Evolutionary conservation across 2,113 vertebrate genomes (phyloP).

Genomic region (Hiodon tergisus): DNA sequence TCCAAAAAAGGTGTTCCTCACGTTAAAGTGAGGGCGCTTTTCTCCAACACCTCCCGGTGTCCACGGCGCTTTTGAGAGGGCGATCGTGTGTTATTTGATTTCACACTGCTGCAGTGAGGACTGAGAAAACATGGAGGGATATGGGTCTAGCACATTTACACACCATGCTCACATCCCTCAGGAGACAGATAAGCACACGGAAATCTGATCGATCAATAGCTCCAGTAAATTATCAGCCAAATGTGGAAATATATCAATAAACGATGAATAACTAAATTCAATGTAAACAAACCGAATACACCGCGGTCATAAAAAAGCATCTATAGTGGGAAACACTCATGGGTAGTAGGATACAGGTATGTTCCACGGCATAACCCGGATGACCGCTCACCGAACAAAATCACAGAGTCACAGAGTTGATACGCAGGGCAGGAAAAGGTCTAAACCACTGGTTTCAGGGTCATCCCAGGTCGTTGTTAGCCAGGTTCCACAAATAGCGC

Average conservation of each 20-base stretch:
- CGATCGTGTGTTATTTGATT: background rate
- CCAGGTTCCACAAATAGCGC: no score
- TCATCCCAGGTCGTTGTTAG: no score
- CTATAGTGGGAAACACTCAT: no score
- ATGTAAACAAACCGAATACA: background rate
- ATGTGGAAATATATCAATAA: background rate
- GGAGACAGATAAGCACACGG: background rate
- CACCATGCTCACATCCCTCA: background rate
- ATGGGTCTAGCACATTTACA: background rate
- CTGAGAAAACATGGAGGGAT: background rate
- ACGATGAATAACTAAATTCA: background rate
- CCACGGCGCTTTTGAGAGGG: background rate
- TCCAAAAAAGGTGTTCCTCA: background rate
- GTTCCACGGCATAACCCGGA: no score
- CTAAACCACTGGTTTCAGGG: no score
- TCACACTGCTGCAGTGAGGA: slow-evolving; percentile 5
- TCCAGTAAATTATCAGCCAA: background rate
- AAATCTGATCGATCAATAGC: background rate
- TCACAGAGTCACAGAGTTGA: no score
- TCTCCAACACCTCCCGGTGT: slow-evolving; percentile 29
- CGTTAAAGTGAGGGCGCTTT: slow-evolving; percentile 31
- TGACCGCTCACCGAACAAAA: no score
- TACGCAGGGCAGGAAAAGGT: no score
- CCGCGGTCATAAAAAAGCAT: background rate
- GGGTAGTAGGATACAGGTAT: no score